phyloP scores from a whole-genome alignment of 2,113 vertebrate genomes.

The Xenopus borealis region DNA sequence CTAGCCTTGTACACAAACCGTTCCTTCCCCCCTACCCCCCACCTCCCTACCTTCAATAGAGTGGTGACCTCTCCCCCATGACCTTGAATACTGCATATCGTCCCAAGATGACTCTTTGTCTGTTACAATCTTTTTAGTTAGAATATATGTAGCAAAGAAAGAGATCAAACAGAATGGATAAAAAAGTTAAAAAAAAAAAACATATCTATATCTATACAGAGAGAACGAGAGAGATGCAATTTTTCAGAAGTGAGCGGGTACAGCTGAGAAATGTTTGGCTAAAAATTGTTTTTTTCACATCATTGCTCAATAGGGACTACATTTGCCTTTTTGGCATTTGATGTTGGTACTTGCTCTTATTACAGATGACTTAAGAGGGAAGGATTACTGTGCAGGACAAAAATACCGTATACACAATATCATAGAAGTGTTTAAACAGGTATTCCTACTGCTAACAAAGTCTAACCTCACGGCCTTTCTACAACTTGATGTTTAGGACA shows the following conservation, averaged over 20 bases:
- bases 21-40: not conserved
- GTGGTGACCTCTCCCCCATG: constrained; percentile 39
- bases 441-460: too few species aligned
- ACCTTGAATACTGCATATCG: constrained; percentile 35
- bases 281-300: constrained; percentile 3
- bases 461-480: too few species aligned
- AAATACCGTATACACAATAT: not conserved
- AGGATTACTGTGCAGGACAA: not conserved
- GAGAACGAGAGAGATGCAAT: not conserved
- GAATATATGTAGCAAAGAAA: constrained; percentile 42
- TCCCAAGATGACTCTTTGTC: constrained; percentile 33
- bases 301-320: not conserved
- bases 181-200: constrained; percentile 6
- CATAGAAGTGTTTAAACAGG: too few species aligned
- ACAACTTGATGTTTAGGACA: too few species aligned
- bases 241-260: constrained; percentile 16
- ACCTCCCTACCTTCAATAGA: constrained; percentile 4
- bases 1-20: constrained; percentile 13
- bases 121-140: constrained; percentile 45
- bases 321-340: not conserved
- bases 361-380: not conserved
- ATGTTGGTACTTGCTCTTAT: not conserved
- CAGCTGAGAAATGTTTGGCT: constrained; percentile 22
- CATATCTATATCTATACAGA: constrained; percentile 27
- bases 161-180: constrained; percentile 27